These are phyloP conservation scores for Pseudorasbora parva DNA, from an alignment of 2,113 vertebrate species.

Conservation along the genomic window DNA sequence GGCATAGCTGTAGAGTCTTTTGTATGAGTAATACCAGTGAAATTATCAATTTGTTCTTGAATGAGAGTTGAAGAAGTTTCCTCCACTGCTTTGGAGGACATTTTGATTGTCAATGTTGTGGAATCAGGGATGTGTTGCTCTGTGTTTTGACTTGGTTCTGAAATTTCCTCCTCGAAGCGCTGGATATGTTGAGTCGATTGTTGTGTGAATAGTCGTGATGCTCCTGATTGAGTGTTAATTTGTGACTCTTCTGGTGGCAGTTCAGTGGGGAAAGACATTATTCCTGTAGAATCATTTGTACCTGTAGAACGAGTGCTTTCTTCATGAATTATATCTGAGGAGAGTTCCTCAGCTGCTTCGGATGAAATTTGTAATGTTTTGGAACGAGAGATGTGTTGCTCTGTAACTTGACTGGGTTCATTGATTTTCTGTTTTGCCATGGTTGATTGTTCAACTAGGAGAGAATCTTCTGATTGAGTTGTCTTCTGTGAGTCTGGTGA, in stretches of 20 bases:
- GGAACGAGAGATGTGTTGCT: neutral
- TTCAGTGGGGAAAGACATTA: too few relatives aligned
- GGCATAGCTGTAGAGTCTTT: neutral
- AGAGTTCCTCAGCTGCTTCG: too few relatives aligned
- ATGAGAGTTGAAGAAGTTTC: neutral
- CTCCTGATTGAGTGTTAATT: too few relatives aligned
- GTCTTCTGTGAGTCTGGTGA: neutral
- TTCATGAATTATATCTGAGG: too few relatives aligned
- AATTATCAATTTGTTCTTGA: neutral
- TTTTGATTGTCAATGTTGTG: neutral
- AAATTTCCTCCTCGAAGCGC: neutral
- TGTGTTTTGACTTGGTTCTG: neutral
- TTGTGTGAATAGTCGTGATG: too few relatives aligned
- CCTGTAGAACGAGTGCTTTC: too few relatives aligned
- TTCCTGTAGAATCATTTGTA: too few relatives aligned
- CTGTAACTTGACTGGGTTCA: neutral
- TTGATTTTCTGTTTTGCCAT: neutral
- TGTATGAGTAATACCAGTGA: neutral
- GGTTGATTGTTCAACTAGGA: neutral
- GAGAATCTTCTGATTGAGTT: neutral
- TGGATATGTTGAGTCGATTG: neutral
- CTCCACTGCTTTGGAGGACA: neutral
- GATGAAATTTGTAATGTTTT: neutral
- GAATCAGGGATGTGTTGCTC: neutral
- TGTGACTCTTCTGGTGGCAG: too few relatives aligned